These are phyloP conservation scores for Beaufortia kweichowensis DNA, from an alignment of 2,113 vertebrate genomes.

Conservation along the genomic window DNA sequence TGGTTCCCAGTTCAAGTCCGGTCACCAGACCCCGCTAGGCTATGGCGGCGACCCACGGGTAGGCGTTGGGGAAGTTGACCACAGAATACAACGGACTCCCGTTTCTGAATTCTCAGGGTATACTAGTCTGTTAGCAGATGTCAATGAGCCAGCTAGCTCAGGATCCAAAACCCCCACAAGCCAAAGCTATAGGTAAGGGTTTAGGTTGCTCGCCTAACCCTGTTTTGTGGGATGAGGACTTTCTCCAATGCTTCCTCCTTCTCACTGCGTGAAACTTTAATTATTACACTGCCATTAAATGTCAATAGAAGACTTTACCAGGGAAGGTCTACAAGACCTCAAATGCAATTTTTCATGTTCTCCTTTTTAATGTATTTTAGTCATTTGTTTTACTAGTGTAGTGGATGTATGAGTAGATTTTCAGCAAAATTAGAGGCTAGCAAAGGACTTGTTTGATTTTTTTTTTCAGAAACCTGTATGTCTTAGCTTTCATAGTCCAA, in stretches of 20 bases:
- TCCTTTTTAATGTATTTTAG: constrained; percentile 82
- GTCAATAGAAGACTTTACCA: constrained; percentile 92
- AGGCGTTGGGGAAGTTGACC: constrained; percentile 87
- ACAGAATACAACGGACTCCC: constrained; percentile 91
- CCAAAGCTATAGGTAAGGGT: constrained; percentile 99
- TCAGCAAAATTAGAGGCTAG: constrained; percentile 81
- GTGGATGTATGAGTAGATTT: constrained; percentile 85
- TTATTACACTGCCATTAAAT: constrained; percentile 98
- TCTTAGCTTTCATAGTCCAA: constrained; percentile 92
- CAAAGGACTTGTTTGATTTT: constrained; percentile 68
- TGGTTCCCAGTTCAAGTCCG: constrained; percentile 98
- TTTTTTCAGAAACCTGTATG: constrained; percentile 78
- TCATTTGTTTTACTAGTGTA: constrained; percentile 85
- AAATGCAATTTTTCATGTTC: constrained; percentile 88
- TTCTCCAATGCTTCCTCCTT: constrained; percentile 29
- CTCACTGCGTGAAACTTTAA: constrained; percentile 53
- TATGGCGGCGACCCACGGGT: constrained; percentile 85
- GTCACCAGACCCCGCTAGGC: constrained; percentile 92
- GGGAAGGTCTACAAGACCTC: constrained; percentile 97
- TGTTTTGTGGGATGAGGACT: constrained; percentile 46
- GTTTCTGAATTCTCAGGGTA: constrained; percentile 99
- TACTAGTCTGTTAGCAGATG: constrained; percentile 98
- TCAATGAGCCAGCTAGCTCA: constrained; percentile 96
- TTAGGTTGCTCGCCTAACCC: constrained; percentile 50
- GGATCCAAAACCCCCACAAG: constrained; percentile 98